phyloP scores from a whole-genome alignment of 1,140 invertebrate genomes.

The Schlechtendalia chinensis region DNA sequence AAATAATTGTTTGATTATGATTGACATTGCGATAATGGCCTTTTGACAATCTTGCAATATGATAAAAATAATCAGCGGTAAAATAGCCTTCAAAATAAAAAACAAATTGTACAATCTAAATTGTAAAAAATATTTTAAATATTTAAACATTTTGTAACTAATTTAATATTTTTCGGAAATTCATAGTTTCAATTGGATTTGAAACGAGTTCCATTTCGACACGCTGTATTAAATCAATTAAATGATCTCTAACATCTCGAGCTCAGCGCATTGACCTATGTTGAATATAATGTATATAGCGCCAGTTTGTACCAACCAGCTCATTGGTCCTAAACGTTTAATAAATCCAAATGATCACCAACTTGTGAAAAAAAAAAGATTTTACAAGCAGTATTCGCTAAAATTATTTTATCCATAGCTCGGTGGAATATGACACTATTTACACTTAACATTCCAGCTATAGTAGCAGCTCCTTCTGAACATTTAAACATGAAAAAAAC shows the following conservation, averaged over 20 bases:
- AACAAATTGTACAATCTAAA: too few relatives aligned
- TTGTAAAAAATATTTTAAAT: constrained; percentile 59
- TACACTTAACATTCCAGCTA: constrained; percentile 97
- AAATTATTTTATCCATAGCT: constrained; percentile 97
- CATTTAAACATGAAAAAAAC: too few relatives aligned
- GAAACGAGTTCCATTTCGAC: too few relatives aligned
- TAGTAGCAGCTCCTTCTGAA: constrained; percentile 91
- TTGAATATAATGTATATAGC: constrained; percentile 95
- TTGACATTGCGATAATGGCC: constrained; percentile 98
- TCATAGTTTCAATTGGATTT: constrained; percentile 75
- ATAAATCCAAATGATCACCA: constrained; percentile 90
- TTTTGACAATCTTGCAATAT: too few relatives aligned
- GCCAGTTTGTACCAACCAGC: constrained; percentile 92
- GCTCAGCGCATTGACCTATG: too few relatives aligned
- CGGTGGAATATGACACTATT: constrained; percentile 97
- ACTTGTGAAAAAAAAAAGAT: too few relatives aligned
- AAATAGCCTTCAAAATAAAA: too few relatives aligned
- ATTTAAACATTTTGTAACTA: too few relatives aligned
- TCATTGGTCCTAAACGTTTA: constrained; percentile 98
- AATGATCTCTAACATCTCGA: too few relatives aligned
- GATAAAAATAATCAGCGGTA: too few relatives aligned
- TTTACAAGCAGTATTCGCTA: constrained; percentile 95
- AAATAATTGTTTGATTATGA: constrained; percentile 94
- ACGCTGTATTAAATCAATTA: too few relatives aligned
- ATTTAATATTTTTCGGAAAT: constrained; percentile 82